Evolutionary conservation across 2,113 vertebrate genomes (phyloP), one percentile per base, ranked within the genome.

Genomic region (Nerophis ophidion): DNA sequence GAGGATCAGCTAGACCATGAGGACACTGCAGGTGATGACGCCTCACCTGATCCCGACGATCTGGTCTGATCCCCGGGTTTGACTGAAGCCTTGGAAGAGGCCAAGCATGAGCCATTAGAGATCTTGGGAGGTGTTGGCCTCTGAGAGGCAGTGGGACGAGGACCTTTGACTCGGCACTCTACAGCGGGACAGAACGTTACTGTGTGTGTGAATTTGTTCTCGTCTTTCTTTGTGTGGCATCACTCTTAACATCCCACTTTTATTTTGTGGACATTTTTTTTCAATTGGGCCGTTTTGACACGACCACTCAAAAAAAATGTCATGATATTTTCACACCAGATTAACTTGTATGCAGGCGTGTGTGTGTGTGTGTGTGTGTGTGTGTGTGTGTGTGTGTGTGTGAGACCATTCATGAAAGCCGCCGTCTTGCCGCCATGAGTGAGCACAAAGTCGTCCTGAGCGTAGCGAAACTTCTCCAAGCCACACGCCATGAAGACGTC

Each of bases 401-500:
- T 57, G 47, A 48, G 11, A 91, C 89, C 90, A 1, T 61, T 90
- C 6, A 90, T 85, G 19, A 91, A 89, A 12, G 75, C 61, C 0
- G 64, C 57, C 0, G 86, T 57, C 54, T 88, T 48, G 68, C 52
- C 15, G 33, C 45, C 83, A 95, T 93, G 93, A 88, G 94, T 84
- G 85, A 99, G 77, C n/a, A 95, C 92, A 33, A 98, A 98, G 88
- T 99, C 96, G 76, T 99, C 97, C 86, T 97, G 96, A 64, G 96
- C 97, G 2, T 99, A 99, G 0, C 96, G 93, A 58, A 93, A 98
- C 86, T 98, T 99, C 81, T 99, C 97, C 4, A 93, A 92, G 46
- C 97, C 97, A 10, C 97, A 99, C 0, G 97, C 97, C 77, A 99
- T 94, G 81, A 98, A 99, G 59, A 99, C 97, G 1, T 99, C 96